Evolutionary conservation across 2,888 invertebrate genomes (phyloP), one percentile per base, ranked within the genome.

Genomic region (Prosapia bicincta): DNA sequence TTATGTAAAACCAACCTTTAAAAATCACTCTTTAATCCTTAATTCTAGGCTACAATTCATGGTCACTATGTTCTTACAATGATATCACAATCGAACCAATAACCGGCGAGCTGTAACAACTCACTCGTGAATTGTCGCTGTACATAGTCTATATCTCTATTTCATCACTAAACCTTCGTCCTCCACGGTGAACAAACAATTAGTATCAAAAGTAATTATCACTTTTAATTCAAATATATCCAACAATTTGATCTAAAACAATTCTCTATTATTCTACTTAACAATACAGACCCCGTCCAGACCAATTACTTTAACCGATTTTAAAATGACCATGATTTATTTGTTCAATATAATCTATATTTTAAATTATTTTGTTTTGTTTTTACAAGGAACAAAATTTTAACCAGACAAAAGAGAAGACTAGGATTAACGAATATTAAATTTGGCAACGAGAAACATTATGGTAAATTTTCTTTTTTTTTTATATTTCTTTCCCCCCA

Each of bases 361-460:
- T 54, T n/a, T 54, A 13, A 28, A 38, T 54, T 54, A 20, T 54
- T 54, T 54, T 54, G 54, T 54, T 54, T 54, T 54, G n/a, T 54
- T 54, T 54, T 54, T 54, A 54, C 54, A 54, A 54, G 54, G 54
- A 75, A 75, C 38, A 66, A 71, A 75, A 75, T 30, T 70, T 65
- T 54, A 69, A 73, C 68, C 28, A 71, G 75, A 75, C 71, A 70
- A 75, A 69, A 70, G 71, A 75, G 70, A 76, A 73, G 76, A 76
- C 76, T 76, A 76, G 76, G 73, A 76, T 73, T 76, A 76, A 76
- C 76, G 67, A 76, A 76, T 76, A 72, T 72, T 76, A 72, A 76
- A 76, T 76, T 76, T 76, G 76, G 76, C 76, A 76, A 76, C 76
- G 73, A 76, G 76, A 76, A 70, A 75, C 66, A 30, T 72, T 54